phyloP scores from a whole-genome alignment of 35 echinoderm and acorn worm species.

The Hemicentrotus pulcherrimus region DNA sequence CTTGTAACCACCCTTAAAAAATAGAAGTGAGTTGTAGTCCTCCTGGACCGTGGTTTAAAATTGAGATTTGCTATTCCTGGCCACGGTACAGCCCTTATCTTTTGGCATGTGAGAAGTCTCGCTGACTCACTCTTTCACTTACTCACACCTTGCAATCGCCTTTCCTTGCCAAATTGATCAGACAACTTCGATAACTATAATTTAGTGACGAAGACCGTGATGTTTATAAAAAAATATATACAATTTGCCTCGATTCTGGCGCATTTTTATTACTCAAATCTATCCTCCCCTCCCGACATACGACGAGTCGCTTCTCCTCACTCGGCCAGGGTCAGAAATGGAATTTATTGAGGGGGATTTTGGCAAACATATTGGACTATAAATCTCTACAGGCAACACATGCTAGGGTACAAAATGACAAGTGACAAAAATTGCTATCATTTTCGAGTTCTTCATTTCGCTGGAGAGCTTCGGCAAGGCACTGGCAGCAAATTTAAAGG shows the following conservation, averaged over 20 bases:
- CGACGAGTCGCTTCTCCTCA: background rate
- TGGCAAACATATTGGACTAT: constrained; percentile 31
- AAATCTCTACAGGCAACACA: constrained; percentile 20
- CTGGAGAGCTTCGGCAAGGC: background rate
- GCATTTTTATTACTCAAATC: background rate
- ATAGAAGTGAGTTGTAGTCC: background rate
- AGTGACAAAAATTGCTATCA: background rate
- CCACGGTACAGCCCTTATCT: background rate
- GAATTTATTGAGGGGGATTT: constrained; percentile 43
- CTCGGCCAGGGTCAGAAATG: background rate
- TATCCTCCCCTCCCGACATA: background rate
- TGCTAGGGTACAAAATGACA: constrained; percentile 36
- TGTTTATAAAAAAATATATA: constrained; percentile 5
- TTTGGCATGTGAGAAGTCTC: background rate
- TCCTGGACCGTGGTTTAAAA: constrained; percentile 8
- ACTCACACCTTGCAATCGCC: background rate
- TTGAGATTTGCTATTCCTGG: constrained; percentile 11
- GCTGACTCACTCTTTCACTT: background rate
- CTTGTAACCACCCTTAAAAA: background rate
- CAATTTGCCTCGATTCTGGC: background rate
- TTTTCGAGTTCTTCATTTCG: background rate
- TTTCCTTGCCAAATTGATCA: constrained; percentile 18
- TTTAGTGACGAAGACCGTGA: constrained; percentile 1
- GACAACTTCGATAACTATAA: background rate
- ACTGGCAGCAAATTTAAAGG: constrained; percentile 1